A percentile compares a stretch with the other conserved stretches of the same genome.
These are phyloP conservation scores for Sthenelais limicola DNA, from an alignment of 2,888 invertebrate species.

Conservation along the genomic window DNA sequence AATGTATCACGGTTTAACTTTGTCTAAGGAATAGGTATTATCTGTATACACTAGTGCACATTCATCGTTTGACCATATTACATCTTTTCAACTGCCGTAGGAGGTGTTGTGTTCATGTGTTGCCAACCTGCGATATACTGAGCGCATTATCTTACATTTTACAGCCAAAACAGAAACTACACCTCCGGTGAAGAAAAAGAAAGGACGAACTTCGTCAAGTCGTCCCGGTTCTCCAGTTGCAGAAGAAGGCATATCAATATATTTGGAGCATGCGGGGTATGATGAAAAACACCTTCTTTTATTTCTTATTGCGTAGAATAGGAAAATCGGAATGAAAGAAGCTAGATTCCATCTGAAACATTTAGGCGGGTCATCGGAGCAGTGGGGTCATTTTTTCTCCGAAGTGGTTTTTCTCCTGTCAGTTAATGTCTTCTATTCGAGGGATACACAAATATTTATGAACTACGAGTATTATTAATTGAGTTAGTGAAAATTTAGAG, in stretches of 20 bases:
- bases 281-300: not conserved
- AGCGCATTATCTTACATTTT: too few species aligned
- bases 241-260: not conserved
- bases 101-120: too few species aligned
- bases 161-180: too few species aligned
- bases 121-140: too few species aligned
- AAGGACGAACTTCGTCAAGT: constrained; percentile 9
- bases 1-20: too few species aligned
- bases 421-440: not conserved
- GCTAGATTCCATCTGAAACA: not conserved
- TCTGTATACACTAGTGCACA: too few species aligned
- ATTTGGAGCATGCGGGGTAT: constrained; percentile 32
- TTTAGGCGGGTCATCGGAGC: not conserved
- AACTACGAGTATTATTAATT: too few species aligned
- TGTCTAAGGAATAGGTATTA: too few species aligned
- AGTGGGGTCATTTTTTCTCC: not conserved
- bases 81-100: too few species aligned
- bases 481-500: too few species aligned
- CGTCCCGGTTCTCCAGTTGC: not conserved
- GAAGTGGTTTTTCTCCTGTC: not conserved
- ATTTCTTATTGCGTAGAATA: not conserved
- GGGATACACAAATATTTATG: too few species aligned
- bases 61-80: too few species aligned
- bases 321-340: not conserved
- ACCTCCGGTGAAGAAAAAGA: constrained; percentile 21